phyloP scores from a whole-genome alignment of 2,888 invertebrate genomes.

The Ferrisia virgata region DNA sequence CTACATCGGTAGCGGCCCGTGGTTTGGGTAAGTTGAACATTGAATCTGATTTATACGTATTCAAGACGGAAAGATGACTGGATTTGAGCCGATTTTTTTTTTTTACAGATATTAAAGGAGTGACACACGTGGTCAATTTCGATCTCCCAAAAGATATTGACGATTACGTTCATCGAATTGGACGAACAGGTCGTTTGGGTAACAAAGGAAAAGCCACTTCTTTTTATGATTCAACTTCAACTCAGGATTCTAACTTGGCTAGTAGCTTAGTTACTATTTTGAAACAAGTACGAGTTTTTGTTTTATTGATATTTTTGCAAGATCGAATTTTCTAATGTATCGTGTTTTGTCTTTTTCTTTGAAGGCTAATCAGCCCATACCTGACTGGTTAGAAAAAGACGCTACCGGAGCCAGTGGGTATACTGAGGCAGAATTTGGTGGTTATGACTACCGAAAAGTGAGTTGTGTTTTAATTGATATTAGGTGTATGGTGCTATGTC shows the following conservation, averaged over 20 bases:
- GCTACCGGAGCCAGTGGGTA: constrained; percentile 54
- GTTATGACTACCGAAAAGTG: constrained; percentile 58
- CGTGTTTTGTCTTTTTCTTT: too few species aligned
- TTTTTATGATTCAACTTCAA: constrained; percentile 73
- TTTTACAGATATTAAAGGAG: constrained; percentile 72
- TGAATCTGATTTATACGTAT: too few species aligned
- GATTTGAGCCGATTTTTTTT: not conserved
- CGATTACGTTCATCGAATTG: constrained; percentile 93
- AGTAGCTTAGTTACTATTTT: constrained; percentile 70
- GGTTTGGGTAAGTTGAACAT: constrained; percentile 65
- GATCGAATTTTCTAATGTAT: too few species aligned
- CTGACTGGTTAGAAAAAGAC: constrained; percentile 65
- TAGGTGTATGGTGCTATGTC: not conserved
- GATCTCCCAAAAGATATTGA: constrained; percentile 87
- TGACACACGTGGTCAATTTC: constrained; percentile 86
- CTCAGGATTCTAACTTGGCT: constrained; percentile 64
- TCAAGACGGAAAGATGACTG: not conserved
- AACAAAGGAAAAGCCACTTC: constrained; percentile 83
- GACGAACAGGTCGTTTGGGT: constrained; percentile 91
- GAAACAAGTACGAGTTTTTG: constrained; percentile 55
- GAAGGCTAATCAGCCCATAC: constrained; percentile 73
- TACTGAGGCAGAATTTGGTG: constrained; percentile 61
- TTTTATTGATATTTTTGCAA: not conserved
- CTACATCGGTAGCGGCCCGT: constrained; percentile 91
- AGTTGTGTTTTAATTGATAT: not conserved